Conservation (phyloP, 2,888 invertebrate species). For the Drosophila subquinaria region DNA sequence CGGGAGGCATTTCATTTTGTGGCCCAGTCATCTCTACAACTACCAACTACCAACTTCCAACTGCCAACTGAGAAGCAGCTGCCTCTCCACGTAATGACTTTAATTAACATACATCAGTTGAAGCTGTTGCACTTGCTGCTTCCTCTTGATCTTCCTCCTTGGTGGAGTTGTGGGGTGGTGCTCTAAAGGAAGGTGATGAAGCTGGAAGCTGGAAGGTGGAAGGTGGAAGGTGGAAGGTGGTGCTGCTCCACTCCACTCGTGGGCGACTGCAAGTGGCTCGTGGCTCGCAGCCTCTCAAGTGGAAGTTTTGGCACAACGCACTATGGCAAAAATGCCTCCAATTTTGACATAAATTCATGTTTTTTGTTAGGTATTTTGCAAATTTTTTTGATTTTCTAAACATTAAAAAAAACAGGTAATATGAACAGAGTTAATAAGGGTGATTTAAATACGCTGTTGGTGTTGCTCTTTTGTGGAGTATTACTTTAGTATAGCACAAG, state of each 20-base stretch:
- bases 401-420: too few relatives aligned
- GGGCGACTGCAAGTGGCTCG: constrained; percentile 35
- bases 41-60: not conserved
- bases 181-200: not conserved
- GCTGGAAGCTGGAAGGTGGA: constrained; percentile 1
- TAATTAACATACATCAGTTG: constrained; percentile 68
- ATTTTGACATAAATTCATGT: too few relatives aligned
- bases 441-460: too few relatives aligned
- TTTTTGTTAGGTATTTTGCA: too few relatives aligned
- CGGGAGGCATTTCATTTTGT: constrained; percentile 15
- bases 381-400: too few relatives aligned
- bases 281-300: constrained; percentile 30
- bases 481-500: too few relatives aligned
- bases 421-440: too few relatives aligned
- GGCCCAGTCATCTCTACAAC: constrained; percentile 5
- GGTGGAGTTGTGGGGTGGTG: not conserved
- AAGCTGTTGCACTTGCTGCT: constrained; percentile 20
- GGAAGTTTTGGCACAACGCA: constrained; percentile 47
- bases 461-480: too few relatives aligned
- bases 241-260: constrained; percentile 8
- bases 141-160: not conserved
- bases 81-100: constrained; percentile 67
- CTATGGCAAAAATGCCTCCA: too few relatives aligned
- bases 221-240: constrained; percentile 2
- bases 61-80: constrained; percentile 7